Conservation (phyloP, 2,797 vertebrate genomes). For the Acanthurus leucopareius region DNA sequence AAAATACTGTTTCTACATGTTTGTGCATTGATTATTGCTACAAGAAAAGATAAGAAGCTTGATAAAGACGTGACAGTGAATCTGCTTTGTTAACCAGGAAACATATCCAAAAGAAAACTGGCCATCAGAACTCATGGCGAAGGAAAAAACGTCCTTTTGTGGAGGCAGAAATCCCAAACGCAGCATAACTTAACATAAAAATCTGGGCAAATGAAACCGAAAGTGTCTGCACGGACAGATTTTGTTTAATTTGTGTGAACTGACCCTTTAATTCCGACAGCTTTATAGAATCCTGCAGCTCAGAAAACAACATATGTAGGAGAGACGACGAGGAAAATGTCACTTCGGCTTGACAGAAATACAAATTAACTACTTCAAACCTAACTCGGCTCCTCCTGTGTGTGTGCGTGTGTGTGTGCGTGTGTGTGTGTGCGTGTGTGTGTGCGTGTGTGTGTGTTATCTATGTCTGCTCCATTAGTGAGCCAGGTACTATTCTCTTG, state of each 20-base stretch:
- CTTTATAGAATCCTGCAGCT: conserved; percentile 4
- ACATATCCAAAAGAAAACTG: neutral
- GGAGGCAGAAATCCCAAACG: conserved; percentile 1
- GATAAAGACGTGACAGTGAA: neutral
- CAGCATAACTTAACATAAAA: conserved; percentile 2
- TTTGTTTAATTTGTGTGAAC: conserved; percentile 16
- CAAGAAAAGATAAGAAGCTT: neutral
- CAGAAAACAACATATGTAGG: conserved; percentile 34
- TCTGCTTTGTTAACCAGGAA: neutral
- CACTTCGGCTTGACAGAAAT: conserved; percentile 12
- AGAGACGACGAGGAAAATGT: conserved; percentile 17
- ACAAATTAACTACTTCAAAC: conserved; percentile 42
- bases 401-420: too few species aligned
- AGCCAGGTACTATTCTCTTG: conserved; percentile 60
- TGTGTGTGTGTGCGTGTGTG: neutral
- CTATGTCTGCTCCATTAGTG: conserved; percentile 60
- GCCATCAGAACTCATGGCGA: neutral
- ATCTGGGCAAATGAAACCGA: neutral
- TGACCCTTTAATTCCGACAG: conserved; percentile 9
- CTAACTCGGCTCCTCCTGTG: neutral
- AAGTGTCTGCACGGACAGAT: neutral
- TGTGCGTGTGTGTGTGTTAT: conserved; percentile 25
- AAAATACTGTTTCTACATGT: conserved; percentile 1
- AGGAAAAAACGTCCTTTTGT: neutral
- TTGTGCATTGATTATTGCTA: neutral